These are phyloP conservation scores for Elgonia sp. DNA, from an alignment of 2,888 invertebrate genomes.

Conservation along the genomic window DNA sequence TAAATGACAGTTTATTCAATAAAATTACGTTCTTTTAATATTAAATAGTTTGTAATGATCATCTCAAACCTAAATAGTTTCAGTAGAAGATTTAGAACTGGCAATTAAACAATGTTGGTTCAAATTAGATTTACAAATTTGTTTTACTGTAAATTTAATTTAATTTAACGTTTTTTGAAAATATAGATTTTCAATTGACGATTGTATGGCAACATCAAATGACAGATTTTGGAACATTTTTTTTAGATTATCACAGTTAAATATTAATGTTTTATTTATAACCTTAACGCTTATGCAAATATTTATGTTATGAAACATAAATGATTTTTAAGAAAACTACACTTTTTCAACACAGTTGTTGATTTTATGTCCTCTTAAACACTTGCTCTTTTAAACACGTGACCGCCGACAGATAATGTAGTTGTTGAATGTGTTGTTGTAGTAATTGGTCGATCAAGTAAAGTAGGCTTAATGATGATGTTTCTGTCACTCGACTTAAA, in stretches of 20 bases:
- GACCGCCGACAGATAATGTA: conserved; percentile 81
- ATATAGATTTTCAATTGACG: conserved; percentile 34
- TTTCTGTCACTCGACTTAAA: conserved; percentile 77
- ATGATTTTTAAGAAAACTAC: background rate
- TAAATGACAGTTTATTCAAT: no score
- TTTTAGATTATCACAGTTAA: conserved; percentile 52
- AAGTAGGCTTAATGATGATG: conserved; percentile 82
- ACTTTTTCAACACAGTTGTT: background rate
- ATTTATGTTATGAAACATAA: conserved; percentile 1
- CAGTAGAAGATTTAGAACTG: no score
- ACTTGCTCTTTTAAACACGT: conserved; percentile 81
- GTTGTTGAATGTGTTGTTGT: conserved; percentile 83
- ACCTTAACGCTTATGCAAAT: background rate
- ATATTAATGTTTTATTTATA: conserved; percentile 11
- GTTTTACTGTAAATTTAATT: no score
- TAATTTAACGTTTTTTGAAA: background rate
- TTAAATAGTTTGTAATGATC: no score
- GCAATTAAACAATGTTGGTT: no score
- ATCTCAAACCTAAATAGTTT: no score
- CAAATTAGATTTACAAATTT: no score
- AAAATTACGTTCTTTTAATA: no score
- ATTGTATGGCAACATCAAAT: conserved; percentile 48
- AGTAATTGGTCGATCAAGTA: conserved; percentile 82
- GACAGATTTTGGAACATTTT: conserved; percentile 15
- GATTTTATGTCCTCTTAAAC: conserved; percentile 77